Percentiles rank a stretch among this genome's conserved stretches.
Conservation (phyloP, 2,797 vertebrate genomes). For the Pseudocheirus occidentalis region DNA sequence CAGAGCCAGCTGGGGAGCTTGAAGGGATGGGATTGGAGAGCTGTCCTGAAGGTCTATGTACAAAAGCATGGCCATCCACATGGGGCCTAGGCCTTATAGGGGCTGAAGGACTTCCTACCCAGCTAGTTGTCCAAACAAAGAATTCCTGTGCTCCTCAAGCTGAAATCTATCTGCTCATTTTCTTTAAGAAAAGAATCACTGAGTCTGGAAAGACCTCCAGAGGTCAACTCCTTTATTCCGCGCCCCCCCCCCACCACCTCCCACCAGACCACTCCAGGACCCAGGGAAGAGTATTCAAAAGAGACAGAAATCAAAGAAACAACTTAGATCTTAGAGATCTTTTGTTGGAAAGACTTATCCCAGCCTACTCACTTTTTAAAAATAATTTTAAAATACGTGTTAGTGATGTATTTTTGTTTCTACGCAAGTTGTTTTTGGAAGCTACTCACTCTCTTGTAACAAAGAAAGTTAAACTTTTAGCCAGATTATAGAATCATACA, state of each 20-base stretch:
- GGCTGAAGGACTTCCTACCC: slow-evolving; percentile 6
- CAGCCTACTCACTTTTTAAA: background rate
- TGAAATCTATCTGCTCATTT: slow-evolving; percentile 15
- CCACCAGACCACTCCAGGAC: background rate
- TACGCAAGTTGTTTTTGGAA: background rate
- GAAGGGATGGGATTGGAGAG: background rate
- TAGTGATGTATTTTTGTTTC: background rate
- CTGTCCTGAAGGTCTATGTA: background rate
- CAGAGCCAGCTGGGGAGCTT: background rate
- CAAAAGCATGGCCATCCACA: background rate
- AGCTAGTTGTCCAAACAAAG: background rate
- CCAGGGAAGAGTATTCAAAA: background rate
- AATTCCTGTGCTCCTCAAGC: background rate
- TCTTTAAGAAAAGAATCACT: background rate
- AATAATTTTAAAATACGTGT: background rate
- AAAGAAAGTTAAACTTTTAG: background rate
- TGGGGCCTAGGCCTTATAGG: background rate
- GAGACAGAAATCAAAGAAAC: background rate
- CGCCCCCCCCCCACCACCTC: slow-evolving; percentile 3
- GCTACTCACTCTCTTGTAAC: background rate
- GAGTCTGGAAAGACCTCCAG: background rate
- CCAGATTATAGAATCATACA: background rate
- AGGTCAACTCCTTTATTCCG: background rate
- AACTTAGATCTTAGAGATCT: background rate
- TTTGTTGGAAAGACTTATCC: background rate